Conservation (phyloP, 2,888 invertebrate species). For the Troilus luridus region DNA sequence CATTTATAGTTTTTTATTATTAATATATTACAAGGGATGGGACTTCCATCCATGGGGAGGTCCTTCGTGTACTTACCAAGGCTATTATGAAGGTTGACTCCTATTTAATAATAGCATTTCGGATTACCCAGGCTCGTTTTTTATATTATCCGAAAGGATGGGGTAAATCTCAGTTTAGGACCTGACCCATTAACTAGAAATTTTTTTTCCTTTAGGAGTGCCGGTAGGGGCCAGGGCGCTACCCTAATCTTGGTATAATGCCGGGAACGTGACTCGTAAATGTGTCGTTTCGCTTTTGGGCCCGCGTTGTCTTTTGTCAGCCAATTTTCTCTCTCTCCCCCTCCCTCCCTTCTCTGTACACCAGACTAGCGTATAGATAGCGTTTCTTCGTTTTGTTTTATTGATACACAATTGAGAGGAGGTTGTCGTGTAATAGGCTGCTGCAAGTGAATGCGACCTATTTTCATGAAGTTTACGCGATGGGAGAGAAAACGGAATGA, state of each 20-base stretch:
- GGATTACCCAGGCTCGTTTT: not conserved
- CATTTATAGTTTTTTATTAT: too few species aligned
- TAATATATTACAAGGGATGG: too few species aligned
- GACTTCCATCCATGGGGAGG: too few species aligned
- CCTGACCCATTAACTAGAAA: constrained; percentile 21
- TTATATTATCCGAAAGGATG: not conserved
- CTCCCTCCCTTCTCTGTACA: not conserved
- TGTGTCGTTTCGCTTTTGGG: not conserved
- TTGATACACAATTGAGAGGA: too few species aligned
- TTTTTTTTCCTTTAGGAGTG: not conserved
- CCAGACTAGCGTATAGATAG: too few species aligned
- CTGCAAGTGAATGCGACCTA: too few species aligned
- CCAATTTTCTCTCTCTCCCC: constrained; percentile 11
- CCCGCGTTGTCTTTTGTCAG: not conserved
- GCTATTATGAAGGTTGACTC: not conserved
- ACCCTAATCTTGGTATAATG: constrained; percentile 42
- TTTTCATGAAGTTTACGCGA: too few species aligned
- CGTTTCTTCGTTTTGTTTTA: too few species aligned
- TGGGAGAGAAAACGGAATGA: too few species aligned
- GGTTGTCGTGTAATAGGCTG: too few species aligned
- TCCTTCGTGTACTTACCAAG: too few species aligned
- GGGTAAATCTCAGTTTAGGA: not conserved
- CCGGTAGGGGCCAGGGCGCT: not conserved
- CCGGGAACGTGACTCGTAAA: constrained; percentile 53
- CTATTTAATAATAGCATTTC: not conserved